A percentile compares a stretch with the other conserved stretches of the same genome.
These are phyloP conservation scores for Leiothrix lutea DNA, from an alignment of 2,113 vertebrate genomes.

Conservation along the genomic window DNA sequence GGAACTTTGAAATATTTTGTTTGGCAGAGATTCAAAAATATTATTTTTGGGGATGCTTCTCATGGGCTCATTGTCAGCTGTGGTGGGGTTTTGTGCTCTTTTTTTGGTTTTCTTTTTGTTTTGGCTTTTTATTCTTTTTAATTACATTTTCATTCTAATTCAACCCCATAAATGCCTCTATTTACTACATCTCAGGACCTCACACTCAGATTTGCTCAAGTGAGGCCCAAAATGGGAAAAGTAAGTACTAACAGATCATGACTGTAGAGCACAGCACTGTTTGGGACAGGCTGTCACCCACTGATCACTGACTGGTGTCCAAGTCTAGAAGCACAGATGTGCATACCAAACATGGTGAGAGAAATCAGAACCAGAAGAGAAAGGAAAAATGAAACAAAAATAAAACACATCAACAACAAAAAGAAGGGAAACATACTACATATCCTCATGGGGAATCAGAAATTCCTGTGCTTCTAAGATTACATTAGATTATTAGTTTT, in stretches of 20 bases:
- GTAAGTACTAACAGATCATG: not conserved
- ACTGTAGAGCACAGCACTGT: not conserved
- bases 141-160: not conserved
- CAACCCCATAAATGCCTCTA: not conserved
- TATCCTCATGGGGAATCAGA: not conserved
- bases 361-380: constrained; percentile 6
- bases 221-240: not conserved
- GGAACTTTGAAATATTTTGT: not conserved
- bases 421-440: not conserved
- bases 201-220: not conserved
- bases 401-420: not conserved
- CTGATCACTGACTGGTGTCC: not conserved
- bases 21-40: not conserved
- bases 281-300: not conserved
- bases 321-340: not conserved
- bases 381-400: not conserved
- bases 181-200: not conserved
- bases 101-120: not conserved
- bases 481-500: not conserved
- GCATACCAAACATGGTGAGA: not conserved
- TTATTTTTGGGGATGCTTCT: not conserved
- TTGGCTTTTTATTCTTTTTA: not conserved
- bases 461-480: not conserved
- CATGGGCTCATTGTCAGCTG: not conserved
- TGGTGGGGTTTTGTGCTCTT: not conserved